Evolutionary conservation across 2,888 invertebrate genomes (phyloP), one percentile per base, ranked within the genome.

Genomic region (Tubulanus polymorphus): DNA sequence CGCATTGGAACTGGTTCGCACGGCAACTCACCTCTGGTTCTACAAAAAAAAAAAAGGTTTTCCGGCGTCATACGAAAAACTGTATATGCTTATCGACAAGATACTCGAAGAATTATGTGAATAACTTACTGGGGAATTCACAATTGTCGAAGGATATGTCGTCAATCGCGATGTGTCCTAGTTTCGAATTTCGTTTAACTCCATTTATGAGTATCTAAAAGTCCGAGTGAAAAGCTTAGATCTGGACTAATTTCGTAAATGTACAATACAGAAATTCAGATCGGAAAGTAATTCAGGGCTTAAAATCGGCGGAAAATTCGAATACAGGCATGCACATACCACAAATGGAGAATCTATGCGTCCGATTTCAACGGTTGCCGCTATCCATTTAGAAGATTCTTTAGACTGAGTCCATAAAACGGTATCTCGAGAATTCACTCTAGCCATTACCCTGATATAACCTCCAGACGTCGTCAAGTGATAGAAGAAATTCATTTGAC

Each of bases 151-250:
- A 64, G 30, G 63, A 62, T 2, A 72, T 48, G 53, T 73, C 72
- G 56, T 75, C 75, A 18, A 75, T 61, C 8, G 73, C 73, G 26
- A 74, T 64, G 55, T n/a, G n/a, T n/a, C n/a, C n/a, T n/a, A n/a
- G n/a, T n/a, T n/a, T n/a, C n/a, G n/a, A n/a, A n/a, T n/a, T n/a
- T n/a, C n/a, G n/a, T n/a, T n/a, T n/a, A n/a, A n/a, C n/a, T n/a
- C n/a, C n/a, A 32, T 10, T 12, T 10, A 32, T 32, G 35, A 32
- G 10, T 32, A 32, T 10, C 10, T 10, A 12, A 32, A 12, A 32
- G n/a, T 32, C 35, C n/a, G n/a, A n/a, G n/a, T n/a, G n/a, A n/a
- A n/a, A n/a, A n/a, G n/a, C n/a, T n/a, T n/a, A n/a, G n/a, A n/a
- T 15, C 41, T 5, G 6, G 6, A 41, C 41, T 23, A 15, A 8